Base-by-base conservation (phyloP, 2,113 vertebrate genomes). In the Poeciliopsis occidentalis region DNA sequence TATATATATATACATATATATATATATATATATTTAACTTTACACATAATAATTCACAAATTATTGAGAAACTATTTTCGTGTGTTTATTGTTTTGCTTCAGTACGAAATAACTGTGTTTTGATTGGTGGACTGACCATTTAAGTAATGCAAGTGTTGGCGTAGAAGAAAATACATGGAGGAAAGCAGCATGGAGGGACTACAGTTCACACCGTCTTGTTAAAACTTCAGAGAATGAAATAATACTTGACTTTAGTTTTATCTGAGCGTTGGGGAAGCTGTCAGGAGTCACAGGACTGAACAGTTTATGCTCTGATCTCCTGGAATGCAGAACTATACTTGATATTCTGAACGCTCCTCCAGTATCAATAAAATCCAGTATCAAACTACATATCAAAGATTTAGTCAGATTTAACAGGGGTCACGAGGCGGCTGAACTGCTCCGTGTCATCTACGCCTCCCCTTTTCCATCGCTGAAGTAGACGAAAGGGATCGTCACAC, bases 301-400 rank as follows among this genome's bases (percentile, higher is more conserved):
- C 76, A 87, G 76, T 71, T 29, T 83, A 69, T 29, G 44, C 79
- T 88, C 81, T 88, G 88, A 93, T 87, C 85, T 92, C 67, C 85
- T 88, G 89, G 88, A 89, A 93, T 90, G 87, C 85, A 89, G 82
- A 87, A 85, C 83, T 84, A 79, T 64, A 90, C 80, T 66, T 82
- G 79, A 91, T 87, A 90, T 88, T 74, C 75, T 26, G 54, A 85
- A 85, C 74, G 66, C 75, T 80, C 79, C 77, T 87, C 80, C 75
- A 80, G 84, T 87, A 87, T 88, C 86, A 91, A 91, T 90, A 90
- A 88, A 92, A 88, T 84, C 79, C 64, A 22, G 80, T 92, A 90
- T 91, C 90, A 85, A 78, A 89, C 83, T 86, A 86, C 89, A 87
- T 90, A 88, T 89, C 79, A 90, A 86, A 91, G 85, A 85, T 88